Base-by-base conservation (phyloP, 2,888 invertebrate genomes). In the Zaprionus lineosus region DNA sequence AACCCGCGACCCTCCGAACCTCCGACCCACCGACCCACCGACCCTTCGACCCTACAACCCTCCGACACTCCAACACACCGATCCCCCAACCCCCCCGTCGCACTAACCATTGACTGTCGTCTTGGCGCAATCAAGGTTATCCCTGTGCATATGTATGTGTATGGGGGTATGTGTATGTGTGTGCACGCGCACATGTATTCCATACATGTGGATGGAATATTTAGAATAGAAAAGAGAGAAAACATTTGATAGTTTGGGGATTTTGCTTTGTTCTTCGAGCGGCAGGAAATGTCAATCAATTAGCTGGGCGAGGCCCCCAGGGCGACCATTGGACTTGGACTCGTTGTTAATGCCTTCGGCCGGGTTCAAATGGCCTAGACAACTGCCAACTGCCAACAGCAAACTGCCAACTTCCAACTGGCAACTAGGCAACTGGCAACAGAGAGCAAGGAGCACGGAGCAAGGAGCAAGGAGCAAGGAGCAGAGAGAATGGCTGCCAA, bases 231-330 rank as follows among this genome's bases (percentile, higher is more conserved):
- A 24, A 8, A 52, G 21, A 33, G 16, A 16, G 14, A 28, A 21
- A 8, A n/a, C 4, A 14, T 26, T 18, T 26, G n/a, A 18, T 26
- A 26, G 19, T 47, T 43, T 46, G 33, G 31, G 41, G 53, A 19
- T 39, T 58, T 37, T 29, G 18, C 34, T 40, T 50, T 44, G 47
- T 29, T 53, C 63, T 65, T 43, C 48, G 40, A 68, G 65, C 74
- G 68, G 59, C 82, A 76, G 83, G 71, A 84, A 84, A 75, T 84
- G 85, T 73, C 85, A 87, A 85, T 87, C 86, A 87, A 86, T 86
- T 86, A 74, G 60, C 61, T 43, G 55, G 56, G 56, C 71, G 41
- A 31, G 39, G 39, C 18, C 12, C 21, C 12, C 24, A 33, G 16
- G 9, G 28, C 52, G 36, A 3, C 15, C 46, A 19, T 51, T 51